Conservation (phyloP, 2,888 invertebrate species). For the Bugula neritina region DNA sequence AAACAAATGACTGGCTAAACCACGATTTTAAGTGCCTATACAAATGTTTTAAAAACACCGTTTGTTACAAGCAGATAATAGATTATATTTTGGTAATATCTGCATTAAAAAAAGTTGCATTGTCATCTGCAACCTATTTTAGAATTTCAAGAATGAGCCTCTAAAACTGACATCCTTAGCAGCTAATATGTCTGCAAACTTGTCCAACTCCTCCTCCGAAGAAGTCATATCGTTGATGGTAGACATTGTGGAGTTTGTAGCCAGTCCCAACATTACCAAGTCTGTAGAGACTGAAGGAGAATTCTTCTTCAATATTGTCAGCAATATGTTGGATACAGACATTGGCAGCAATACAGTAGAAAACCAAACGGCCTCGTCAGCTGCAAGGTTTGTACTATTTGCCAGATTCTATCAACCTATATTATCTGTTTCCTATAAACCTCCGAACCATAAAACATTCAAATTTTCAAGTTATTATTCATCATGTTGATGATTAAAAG, state of each 20-base stretch:
- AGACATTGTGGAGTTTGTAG: constrained; percentile 19
- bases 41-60: too few species aligned
- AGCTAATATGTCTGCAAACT: not conserved
- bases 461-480: too few species aligned
- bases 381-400: not conserved
- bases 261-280: not conserved
- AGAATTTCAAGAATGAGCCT: constrained; percentile 21
- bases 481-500: too few species aligned
- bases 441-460: too few species aligned
- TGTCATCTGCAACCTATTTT: too few species aligned
- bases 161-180: not conserved
- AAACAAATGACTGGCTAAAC: too few species aligned
- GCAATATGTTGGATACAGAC: constrained; percentile 1
- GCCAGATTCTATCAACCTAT: too few species aligned
- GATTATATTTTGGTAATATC: too few species aligned
- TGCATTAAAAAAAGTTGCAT: too few species aligned
- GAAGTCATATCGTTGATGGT: not conserved
- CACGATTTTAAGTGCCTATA: too few species aligned
- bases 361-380: not conserved
- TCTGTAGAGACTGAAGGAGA: constrained; percentile 5
- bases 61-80: too few species aligned
- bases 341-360: not conserved
- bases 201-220: not conserved
- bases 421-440: too few species aligned
- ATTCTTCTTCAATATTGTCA: constrained; percentile 15